Evolutionary conservation across 1,140 invertebrate species (phyloP), one percentile per base, ranked within the genome.

Genomic region (Drosophila nigromelanica): DNA sequence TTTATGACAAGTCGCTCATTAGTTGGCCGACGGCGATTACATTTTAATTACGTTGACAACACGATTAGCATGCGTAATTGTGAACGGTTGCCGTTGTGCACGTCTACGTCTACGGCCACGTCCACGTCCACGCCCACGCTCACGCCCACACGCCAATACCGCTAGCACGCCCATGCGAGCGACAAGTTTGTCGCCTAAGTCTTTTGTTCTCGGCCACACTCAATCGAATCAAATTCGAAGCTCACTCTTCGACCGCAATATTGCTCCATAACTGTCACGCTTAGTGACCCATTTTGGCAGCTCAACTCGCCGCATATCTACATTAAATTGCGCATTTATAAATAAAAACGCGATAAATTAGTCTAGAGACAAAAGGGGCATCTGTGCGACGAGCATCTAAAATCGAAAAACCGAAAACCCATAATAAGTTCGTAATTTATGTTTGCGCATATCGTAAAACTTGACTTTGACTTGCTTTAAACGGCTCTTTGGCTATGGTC

Each of bases 61-160:
- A 59, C 81, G 82, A 87, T 87, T 87, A 89, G 82, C 83, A 87
- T 87, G 82, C 80, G 78, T 89, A 87, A 87, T 86, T 87, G 71
- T 75, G 56, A 69, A 56, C 51, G 42, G 69, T 72, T 40, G 61
- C 52, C 43, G 12, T 21, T 15, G 59, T 33, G 14, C 42, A 73
- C 70, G 50, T 33, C 48, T 24, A 60, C 55, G 35, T 48, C 40
- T 18, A 40, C n/a, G n/a, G n/a, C n/a, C n/a, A n/a, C n/a, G n/a
- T n/a, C n/a, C n/a, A 58, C 35, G 24, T 54, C 14, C 15, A 40
- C 10, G 30, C 11, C 59, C 51, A 43, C 39, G 39, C 39, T 43
- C 33, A 69, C 77, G 66, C 76, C 58, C 66, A 74, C 37, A 43
- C 11, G n/a, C 6, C 8, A 33, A 33, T 33, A 33, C 30, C 30